Evolutionary conservation across 2,888 invertebrate species (phyloP), one percentile per base, ranked within the genome.

Genomic region (Seira musarum): DNA sequence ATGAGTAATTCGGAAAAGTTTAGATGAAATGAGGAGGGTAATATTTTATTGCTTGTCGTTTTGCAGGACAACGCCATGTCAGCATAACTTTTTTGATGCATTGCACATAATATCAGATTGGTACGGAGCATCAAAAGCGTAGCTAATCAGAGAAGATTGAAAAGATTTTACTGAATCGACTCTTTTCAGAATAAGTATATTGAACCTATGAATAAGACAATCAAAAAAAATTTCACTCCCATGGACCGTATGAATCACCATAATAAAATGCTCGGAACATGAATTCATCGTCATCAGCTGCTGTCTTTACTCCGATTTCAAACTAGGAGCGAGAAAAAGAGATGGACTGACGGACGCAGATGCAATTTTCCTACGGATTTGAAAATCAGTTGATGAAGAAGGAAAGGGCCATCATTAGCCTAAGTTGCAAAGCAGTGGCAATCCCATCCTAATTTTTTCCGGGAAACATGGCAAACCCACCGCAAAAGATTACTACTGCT

Each of bases 101-200:
- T 57, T n/a, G 13, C 40, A 40, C 13, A 40, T 13, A 8, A 17
- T 57, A 57, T 17, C 17, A 57, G 10, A 15, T 57, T 3, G 17
- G 57, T 57, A 13, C n/a, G 6, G 57, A 15, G 57, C 57, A 3
- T 69, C 8, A 13, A 8, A 10, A 70, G 77, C 77, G 77, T 77
- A 46, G 77, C 77, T 77, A 77, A 77, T 77, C 77, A 71, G 70
- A 77, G 22, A 71, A 71, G 77, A 77, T 77, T 77, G 77, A 25
- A 70, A 57, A 60, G 57, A 57, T 57, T 57, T 57, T n/a, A 57
- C 57, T 49, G 65, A 30, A 30, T 65, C 25, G 35, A 30, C 65
- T 65, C 25, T 17, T 53, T 22, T 17, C 21, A 17, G 66, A 66
- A 57, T 40, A 40, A 5, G 57, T 8, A n/a, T 15, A 17, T 8